These are phyloP conservation scores for Brachyrhaphis roseni DNA, from an alignment of 2,797 vertebrate species.

Conservation along the genomic window DNA sequence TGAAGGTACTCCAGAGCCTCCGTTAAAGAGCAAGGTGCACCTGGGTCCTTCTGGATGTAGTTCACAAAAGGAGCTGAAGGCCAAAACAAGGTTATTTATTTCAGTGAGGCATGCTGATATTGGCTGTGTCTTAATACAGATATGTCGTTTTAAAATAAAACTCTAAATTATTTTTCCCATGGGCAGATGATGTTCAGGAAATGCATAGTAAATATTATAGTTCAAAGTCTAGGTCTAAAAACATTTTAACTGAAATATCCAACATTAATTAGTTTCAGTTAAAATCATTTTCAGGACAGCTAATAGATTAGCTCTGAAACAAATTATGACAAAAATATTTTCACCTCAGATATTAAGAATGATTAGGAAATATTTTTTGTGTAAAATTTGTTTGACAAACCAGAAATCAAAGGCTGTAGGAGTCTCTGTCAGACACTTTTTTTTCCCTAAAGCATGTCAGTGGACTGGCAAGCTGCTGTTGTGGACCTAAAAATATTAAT, in stretches of 20 bases:
- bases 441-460: constrained; percentile 44
- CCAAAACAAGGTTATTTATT: constrained; percentile 6
- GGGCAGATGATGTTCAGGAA: not conserved
- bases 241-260: not conserved
- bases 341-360: constrained; percentile 23
- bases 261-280: not conserved
- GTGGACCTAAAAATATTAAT: constrained; percentile 63
- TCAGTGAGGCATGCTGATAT: not conserved
- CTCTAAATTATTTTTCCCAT: not conserved
- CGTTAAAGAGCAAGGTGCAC: constrained; percentile 92
- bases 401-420: not conserved
- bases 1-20: constrained; percentile 97
- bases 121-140: not conserved
- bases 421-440: constrained; percentile 28
- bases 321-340: not conserved
- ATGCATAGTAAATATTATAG: not conserved
- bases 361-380: constrained; percentile 35
- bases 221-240: not conserved
- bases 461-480: constrained; percentile 49
- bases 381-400: constrained; percentile 31
- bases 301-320: not conserved
- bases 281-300: not conserved
- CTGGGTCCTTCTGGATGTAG: constrained; percentile 92
- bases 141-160: not conserved
- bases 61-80: constrained; percentile 91